Percentiles rank a stretch among this genome's conserved stretches.
These are phyloP conservation scores for Leucophenga varia DNA, from an alignment of 1,140 invertebrate species.

Conservation along the genomic window DNA sequence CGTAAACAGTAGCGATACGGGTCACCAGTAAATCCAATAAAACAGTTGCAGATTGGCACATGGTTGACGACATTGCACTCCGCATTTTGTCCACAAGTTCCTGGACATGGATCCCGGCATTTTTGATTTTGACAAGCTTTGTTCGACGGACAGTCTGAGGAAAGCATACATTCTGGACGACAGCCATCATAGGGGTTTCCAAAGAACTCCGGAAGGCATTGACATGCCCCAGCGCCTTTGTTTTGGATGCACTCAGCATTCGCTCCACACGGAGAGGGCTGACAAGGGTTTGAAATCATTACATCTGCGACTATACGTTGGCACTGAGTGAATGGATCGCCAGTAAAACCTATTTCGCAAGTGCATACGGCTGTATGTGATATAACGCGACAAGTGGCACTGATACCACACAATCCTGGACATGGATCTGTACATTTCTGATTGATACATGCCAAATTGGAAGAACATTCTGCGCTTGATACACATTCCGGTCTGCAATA, in stretches of 20 bases:
- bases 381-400: slow-evolving; percentile 71
- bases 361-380: slow-evolving; percentile 73
- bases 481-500: slow-evolving; percentile 75
- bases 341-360: slow-evolving; percentile 68
- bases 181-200: slow-evolving; percentile 76
- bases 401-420: slow-evolving; percentile 68
- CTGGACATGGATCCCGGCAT: slow-evolving; percentile 76
- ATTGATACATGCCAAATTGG: slow-evolving; percentile 69
- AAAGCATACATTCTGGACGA: slow-evolving; percentile 72
- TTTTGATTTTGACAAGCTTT: slow-evolving; percentile 72
- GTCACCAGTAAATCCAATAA: slow-evolving; percentile 67
- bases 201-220: slow-evolving; percentile 67
- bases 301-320: slow-evolving; percentile 50
- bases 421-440: slow-evolving; percentile 73
- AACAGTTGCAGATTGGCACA: slow-evolving; percentile 71
- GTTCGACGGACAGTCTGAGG: slow-evolving; percentile 70
- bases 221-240: slow-evolving; percentile 70
- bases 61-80: slow-evolving; percentile 75
- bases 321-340: slow-evolving; percentile 73
- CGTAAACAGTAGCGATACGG: slow-evolving; percentile 65
- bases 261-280: slow-evolving; percentile 75
- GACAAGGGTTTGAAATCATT: slow-evolving; percentile 65
- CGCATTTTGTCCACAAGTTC: slow-evolving; percentile 72
- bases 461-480: slow-evolving; percentile 71
- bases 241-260: slow-evolving; percentile 71